Base-by-base conservation (phyloP, 2,113 vertebrate genomes). In the Passer montanus region DNA sequence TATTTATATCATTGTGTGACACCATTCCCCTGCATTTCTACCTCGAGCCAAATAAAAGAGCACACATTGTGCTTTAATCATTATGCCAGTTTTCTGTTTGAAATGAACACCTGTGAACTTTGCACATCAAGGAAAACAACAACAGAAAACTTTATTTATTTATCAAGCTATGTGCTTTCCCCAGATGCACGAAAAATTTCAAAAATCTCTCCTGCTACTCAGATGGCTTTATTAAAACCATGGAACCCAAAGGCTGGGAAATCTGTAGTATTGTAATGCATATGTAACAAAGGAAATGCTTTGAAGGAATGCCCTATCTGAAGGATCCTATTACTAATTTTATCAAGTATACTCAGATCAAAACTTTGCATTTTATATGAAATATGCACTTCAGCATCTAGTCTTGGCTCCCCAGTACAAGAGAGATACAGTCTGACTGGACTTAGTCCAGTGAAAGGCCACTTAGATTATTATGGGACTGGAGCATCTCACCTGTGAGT, bases 301-400 rank as follows among this genome's bases (percentile, higher is more conserved):
- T 88, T 94, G 64, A 90, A 74, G 69, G 49, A 77, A 76, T 17
- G 28, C 7, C 11, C 44, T 55, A 14, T 53, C 23, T 60, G 24
- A 22, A 58, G 59, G 70, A 90, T 53, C 3, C 13, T 86, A 9
- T 19, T 88, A 63, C 50, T 89, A 58, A 70, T 94, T 96, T 97
- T 92, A 21, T 60, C 76, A 84, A 14, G 49, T 59, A 43, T 20
- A 47, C 37, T 89, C 27, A 84, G 30, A 75, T 87, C 28, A 93
- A 83, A 94, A 68, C 17, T 62, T 78, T 70, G 24, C 11, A 60
- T 95, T 97, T 94, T 87, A 50, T 59, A 64, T 68, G 23, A 88
- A 95, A 82, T 62, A 82, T 12, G 59, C 55, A 44, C 3, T 85
- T 95, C 41, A 78, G 15, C 30, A 60, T 44, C 4, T 16, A 33